phyloP scores from a whole-genome alignment of 2,113 vertebrate genomes.

The Datnioides undecimradiatus region DNA sequence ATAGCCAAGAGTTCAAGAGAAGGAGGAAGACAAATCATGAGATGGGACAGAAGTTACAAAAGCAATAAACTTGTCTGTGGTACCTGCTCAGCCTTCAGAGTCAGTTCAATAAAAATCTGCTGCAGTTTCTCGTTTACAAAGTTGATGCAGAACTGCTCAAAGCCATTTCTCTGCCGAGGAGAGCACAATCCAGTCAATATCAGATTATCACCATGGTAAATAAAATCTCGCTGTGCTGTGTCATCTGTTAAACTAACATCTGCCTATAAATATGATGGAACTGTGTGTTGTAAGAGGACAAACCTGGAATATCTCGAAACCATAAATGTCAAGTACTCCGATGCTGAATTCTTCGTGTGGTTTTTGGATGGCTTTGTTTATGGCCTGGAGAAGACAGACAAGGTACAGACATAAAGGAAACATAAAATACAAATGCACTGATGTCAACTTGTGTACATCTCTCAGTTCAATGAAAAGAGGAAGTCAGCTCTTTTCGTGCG shows the following conservation, averaged over 20 bases:
- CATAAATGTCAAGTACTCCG: conserved; percentile 97
- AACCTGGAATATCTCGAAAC: conserved; percentile 99
- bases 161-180: conserved; percentile 91
- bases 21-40: not conserved
- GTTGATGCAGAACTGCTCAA: conserved; percentile 99
- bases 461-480: not conserved
- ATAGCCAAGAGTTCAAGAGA: not conserved
- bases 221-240: not conserved
- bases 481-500: not conserved
- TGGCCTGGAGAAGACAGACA: conserved; percentile 81
- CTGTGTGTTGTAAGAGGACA: not conserved
- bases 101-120: conserved; percentile 98
- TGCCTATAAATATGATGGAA: conserved; percentile 12
- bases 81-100: conserved; percentile 98
- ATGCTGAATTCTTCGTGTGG: conserved; percentile 92
- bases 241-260: not conserved
- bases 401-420: not conserved
- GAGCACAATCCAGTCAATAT: conserved; percentile 1
- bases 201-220: conserved; percentile 1
- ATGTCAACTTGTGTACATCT: not conserved
- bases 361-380: conserved; percentile 96
- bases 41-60: not conserved
- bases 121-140: conserved; percentile 99
- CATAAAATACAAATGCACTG: not conserved
- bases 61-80: not conserved